phyloP scores from a whole-genome alignment of 2,888 invertebrate species.

The Tanypteryx hageni region DNA sequence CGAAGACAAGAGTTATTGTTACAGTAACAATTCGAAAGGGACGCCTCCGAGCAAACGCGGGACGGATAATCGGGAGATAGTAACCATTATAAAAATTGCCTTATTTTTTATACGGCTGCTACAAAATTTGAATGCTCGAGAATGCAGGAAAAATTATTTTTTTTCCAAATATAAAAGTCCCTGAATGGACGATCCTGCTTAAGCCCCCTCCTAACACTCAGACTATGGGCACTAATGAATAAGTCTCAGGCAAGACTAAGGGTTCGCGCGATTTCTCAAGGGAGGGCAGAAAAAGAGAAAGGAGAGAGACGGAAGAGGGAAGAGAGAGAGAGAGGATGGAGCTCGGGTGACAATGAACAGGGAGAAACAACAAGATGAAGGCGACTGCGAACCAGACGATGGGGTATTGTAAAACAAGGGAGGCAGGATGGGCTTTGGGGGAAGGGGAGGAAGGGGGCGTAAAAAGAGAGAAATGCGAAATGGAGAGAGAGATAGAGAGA shows the following conservation, averaged over 20 bases:
- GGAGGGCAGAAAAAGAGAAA: neutral
- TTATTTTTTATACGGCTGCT: neutral
- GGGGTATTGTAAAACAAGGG: neutral
- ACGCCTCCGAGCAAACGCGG: neutral
- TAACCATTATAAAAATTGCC: neutral
- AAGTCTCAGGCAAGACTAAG: constrained; percentile 12
- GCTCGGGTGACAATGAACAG: neutral
- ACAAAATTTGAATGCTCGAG: constrained; percentile 1
- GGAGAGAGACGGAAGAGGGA: neutral
- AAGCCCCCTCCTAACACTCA: constrained; percentile 1
- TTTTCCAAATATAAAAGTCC: neutral
- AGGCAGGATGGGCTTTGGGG: neutral
- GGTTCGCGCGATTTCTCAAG: constrained; percentile 16
- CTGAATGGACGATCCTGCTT: neutral
- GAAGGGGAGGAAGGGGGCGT: neutral
- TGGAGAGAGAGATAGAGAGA: no score
- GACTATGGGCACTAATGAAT: neutral
- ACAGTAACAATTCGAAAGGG: neutral
- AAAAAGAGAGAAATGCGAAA: neutral
- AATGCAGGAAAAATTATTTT: neutral
- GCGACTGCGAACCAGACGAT: neutral
- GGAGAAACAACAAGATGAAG: constrained; percentile 22
- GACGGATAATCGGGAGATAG: neutral
- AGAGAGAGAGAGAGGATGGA: neutral
- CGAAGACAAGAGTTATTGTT: no score